Base-by-base conservation (phyloP, 2,797 vertebrate species). In the Orientallactaga sibirica region DNA sequence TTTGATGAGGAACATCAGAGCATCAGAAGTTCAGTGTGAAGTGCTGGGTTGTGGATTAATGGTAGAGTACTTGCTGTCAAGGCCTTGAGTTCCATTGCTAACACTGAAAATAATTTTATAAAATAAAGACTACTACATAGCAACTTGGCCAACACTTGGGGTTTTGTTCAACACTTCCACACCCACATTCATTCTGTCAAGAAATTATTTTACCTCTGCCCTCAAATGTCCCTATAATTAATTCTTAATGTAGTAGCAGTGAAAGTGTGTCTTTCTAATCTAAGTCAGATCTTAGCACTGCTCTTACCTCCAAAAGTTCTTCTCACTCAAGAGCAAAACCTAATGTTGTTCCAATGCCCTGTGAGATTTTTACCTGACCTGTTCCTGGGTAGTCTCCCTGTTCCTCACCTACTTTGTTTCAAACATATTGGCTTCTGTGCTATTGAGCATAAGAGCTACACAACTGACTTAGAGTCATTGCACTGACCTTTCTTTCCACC, bases 161-260 rank as follows among this genome's bases (percentile, higher is more conserved):
- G 18, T 93, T 67, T 66, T 76, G n/a, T n/a, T 89, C 22, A 94
- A 14, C 22, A 81, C 12, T 76, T 43, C 33, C 5, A 86, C 33
- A 83, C 64, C 41, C 67, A 41, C 29, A 11, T 83, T 89, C n/a
- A 71, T 83, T 83, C 29, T 75, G 48, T 79, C 41, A 78, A 77
- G 33, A 89, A 89, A 37, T 78, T 95, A 6, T 89, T 37, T 89
- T 91, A 29, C 4, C 62, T 66, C 29, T 93, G 81, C 43, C 61
- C 86, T 93, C 55, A 91, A 70, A 89, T 41, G 67, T 80, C 12
- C 27, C 33, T 86, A 55, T 68, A 77, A 90, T 75, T 61, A 71
- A 41, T 41, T 85, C 27, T 61, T 70, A 83, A 9, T 82, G 18
- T 58, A 25, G 61, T 37, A 96, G 24, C 29, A 77, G 7, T n/a